Conservation (phyloP, 2,888 invertebrate genomes). For the Ceraclea dissimilis region DNA sequence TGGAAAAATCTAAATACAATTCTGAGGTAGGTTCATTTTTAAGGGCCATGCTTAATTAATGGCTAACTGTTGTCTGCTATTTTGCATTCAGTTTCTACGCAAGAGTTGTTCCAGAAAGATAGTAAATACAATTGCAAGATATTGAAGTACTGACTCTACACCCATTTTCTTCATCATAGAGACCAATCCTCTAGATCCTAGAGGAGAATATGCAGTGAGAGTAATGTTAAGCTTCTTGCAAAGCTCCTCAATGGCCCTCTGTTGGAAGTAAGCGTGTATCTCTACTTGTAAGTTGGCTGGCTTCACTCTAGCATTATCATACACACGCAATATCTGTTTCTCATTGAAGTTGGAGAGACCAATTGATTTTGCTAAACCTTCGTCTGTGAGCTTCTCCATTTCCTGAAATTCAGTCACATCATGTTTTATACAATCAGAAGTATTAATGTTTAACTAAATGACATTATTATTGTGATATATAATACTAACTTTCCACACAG, state of each 20-base stretch:
- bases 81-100: no score
- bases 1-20: no score
- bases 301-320: slow-evolving; percentile 50
- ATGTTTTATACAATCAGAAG: no score
- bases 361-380: slow-evolving; percentile 66
- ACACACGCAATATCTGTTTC: slow-evolving; percentile 60
- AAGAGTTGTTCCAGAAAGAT: no score
- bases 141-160: slow-evolving; percentile 33
- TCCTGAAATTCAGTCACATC: no score
- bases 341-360: slow-evolving; percentile 80
- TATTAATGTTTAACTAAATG: no score
- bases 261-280: slow-evolving; percentile 71
- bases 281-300: slow-evolving; percentile 63
- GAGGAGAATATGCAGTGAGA: slow-evolving; percentile 71
- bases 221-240: no score
- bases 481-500: slow-evolving; percentile 67
- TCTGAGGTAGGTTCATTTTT: no score
- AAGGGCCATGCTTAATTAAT: no score
- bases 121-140: no score
- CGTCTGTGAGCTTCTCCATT: slow-evolving; percentile 59
- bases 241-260: slow-evolving; percentile 53
- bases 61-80: no score
- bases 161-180: slow-evolving; percentile 38
- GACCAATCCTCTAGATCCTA: slow-evolving; percentile 65
- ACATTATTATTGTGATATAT: no score